These are phyloP conservation scores for Aplochiton taeniatus DNA, from an alignment of 2,797 vertebrate species.

Conservation along the genomic window DNA sequence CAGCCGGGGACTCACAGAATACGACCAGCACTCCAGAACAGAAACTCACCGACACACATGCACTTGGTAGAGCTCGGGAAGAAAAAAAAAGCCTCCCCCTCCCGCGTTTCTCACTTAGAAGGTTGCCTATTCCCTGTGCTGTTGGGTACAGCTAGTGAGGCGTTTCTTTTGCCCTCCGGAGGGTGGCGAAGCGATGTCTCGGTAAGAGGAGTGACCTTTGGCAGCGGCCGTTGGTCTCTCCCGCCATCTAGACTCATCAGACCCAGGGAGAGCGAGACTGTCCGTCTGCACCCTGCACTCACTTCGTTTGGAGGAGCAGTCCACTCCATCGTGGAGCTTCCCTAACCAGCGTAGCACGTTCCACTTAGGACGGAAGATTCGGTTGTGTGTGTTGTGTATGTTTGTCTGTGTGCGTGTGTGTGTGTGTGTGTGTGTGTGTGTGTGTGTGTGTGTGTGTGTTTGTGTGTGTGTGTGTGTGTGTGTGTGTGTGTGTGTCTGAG, in stretches of 20 bases:
- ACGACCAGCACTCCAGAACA: neutral
- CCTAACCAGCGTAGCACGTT: neutral
- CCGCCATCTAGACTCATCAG: conserved; percentile 24
- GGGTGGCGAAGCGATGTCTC: neutral
- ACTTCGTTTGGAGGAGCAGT: conserved; percentile 19
- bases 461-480: conserved; percentile 1
- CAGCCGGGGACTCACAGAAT: too few relatives aligned
- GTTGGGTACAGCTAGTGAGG: neutral
- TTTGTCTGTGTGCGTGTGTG: too few relatives aligned
- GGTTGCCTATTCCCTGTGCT: neutral
- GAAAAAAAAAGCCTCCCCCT: too few relatives aligned
- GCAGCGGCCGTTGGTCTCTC: conserved; percentile 32
- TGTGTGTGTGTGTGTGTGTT: neutral
- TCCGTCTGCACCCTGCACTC: conserved; percentile 3
- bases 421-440: neutral
- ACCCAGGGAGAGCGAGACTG: conserved; percentile 16
- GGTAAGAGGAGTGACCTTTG: conserved; percentile 10
- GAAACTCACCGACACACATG: too few relatives aligned
- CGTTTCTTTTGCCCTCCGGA: too few relatives aligned
- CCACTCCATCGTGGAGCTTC: conserved; percentile 11
- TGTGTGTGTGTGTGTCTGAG: conserved; percentile 1
- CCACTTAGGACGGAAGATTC: too few relatives aligned
- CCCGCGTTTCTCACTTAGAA: too few relatives aligned
- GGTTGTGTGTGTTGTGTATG: too few relatives aligned
- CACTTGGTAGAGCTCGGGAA: too few relatives aligned